Evolutionary conservation across 2,888 invertebrate species (phyloP).

Genomic region (Cosmorhoe ocellata): DNA sequence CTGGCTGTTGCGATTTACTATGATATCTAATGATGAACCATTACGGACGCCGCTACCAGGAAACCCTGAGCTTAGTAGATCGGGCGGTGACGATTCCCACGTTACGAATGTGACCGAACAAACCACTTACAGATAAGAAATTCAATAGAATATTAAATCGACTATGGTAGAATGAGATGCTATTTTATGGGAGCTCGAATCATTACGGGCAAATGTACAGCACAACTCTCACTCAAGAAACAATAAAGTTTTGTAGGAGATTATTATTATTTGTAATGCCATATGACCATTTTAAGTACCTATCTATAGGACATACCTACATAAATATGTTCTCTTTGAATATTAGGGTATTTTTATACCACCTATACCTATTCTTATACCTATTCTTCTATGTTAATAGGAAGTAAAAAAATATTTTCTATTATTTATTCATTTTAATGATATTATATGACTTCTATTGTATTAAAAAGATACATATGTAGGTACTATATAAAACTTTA

Average conservation of each 20-base stretch:
- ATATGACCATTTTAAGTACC: no score
- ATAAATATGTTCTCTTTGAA: no score
- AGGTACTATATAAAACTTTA: no score
- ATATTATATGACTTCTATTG: no score
- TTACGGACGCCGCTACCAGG: not conserved
- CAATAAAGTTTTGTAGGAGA: constrained; percentile 21
- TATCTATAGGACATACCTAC: no score
- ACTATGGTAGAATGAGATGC: constrained; percentile 52
- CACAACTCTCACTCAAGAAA: constrained; percentile 28
- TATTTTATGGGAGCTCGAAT: constrained; percentile 37
- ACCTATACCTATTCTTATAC: no score
- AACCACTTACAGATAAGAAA: constrained; percentile 68
- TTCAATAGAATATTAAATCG: constrained; percentile 74
- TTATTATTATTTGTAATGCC: not conserved
- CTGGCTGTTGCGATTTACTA: no score
- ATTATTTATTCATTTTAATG: no score
- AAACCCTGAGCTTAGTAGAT: constrained; percentile 24
- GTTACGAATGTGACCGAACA: constrained; percentile 62
- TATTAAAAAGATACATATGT: no score
- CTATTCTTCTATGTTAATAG: no score
- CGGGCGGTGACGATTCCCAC: constrained; percentile 66
- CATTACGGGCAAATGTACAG: constrained; percentile 26
- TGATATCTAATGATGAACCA: not conserved
- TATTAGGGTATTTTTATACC: no score
- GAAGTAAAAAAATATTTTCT: no score